Conservation (phyloP, 2,888 invertebrate species). For the Mesorhabditis spiculigera region DNA sequence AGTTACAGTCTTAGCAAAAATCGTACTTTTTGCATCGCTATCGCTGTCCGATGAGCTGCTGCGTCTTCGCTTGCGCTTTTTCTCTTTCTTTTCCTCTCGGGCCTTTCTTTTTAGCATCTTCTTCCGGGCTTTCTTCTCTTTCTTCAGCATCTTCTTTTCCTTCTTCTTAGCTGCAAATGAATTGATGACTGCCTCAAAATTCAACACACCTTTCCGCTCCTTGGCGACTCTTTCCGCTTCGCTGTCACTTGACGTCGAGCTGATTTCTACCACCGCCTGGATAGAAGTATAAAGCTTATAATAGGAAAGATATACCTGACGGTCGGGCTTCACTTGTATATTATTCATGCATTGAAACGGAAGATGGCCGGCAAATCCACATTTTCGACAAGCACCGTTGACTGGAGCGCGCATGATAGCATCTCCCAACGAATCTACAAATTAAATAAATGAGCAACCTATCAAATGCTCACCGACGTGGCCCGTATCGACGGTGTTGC, state of each 20-base stretch:
- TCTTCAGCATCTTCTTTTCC: constrained; percentile 4
- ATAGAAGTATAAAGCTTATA: background rate
- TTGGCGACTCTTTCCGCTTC: constrained; percentile 52
- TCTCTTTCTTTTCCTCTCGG: constrained; percentile 1
- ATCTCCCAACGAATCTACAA: constrained; percentile 33
- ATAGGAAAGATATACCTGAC: constrained; percentile 34
- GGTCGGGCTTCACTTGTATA: constrained; percentile 59
- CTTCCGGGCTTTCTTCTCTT: background rate
- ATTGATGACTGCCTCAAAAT: background rate
- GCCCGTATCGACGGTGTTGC: too few relatives aligned
- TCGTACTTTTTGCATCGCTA: too few relatives aligned
- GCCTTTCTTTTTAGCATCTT: background rate
- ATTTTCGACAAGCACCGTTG: constrained; percentile 51
- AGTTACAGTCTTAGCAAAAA: too few relatives aligned
- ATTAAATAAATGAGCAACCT: background rate
- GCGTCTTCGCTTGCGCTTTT: background rate
- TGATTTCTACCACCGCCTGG: constrained; percentile 58
- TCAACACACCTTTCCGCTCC: background rate
- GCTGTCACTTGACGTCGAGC: constrained; percentile 62
- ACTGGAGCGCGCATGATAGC: constrained; percentile 33
- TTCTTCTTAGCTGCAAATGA: background rate
- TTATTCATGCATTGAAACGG: constrained; percentile 62
- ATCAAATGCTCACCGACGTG: too few relatives aligned
- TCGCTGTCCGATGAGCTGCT: too few relatives aligned
- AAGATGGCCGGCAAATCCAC: constrained; percentile 61